These are phyloP conservation scores for Aphodius granarius DNA, from an alignment of 2,888 invertebrate genomes.

Conservation along the genomic window DNA sequence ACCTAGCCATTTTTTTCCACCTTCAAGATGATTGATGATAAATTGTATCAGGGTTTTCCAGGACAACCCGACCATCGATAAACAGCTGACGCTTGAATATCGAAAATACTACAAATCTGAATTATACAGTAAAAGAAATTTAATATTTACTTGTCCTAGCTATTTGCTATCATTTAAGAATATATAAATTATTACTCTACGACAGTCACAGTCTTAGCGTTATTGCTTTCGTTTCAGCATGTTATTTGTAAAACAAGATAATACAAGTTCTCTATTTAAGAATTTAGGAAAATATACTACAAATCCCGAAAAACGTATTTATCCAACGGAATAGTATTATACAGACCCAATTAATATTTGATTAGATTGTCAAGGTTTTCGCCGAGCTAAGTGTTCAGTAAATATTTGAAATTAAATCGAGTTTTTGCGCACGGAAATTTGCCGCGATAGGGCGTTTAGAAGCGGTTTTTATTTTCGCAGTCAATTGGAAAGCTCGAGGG, in stretches of 20 bases:
- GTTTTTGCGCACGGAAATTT: background rate
- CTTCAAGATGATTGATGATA: background rate
- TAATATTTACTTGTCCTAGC: too few species aligned
- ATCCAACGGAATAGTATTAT: too few species aligned
- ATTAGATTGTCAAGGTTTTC: background rate
- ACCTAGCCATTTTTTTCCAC: background rate
- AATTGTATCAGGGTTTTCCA: background rate
- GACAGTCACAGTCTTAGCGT: too few species aligned
- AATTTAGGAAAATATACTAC: too few species aligned
- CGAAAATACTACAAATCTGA: background rate
- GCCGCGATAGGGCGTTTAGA: background rate
- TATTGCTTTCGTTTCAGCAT: too few species aligned
- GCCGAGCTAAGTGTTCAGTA: background rate
- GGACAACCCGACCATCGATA: background rate
- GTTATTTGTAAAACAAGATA: too few species aligned
- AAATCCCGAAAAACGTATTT: too few species aligned
- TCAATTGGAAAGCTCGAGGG: background rate
- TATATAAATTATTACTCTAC: too few species aligned
- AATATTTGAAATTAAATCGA: background rate
- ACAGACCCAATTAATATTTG: background rate
- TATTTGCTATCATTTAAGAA: too few species aligned
- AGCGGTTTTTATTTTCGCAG: background rate
- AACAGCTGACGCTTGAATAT: background rate
- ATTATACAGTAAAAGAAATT: too few species aligned
- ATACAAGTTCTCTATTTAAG: too few species aligned